Evolutionary conservation across 2,113 vertebrate species (phyloP), one percentile per base, ranked within the genome.

Genomic region (Pterocles gutturalis): DNA sequence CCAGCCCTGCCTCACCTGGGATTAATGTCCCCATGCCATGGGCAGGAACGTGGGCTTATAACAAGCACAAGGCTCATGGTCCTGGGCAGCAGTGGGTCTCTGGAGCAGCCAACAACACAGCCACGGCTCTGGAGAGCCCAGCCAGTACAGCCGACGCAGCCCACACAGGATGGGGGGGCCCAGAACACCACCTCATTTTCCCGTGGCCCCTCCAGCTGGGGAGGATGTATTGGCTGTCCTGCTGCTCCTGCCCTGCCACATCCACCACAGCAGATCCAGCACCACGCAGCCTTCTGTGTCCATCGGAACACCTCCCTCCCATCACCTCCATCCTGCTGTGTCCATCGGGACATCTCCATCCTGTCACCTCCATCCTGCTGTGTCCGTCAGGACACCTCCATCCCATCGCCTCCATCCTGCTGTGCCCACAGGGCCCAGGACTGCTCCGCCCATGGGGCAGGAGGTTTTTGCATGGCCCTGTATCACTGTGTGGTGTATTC

Each of bases 381-480:
- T 18, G 18, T 29, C 61, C 28, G 33, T 26, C 2, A 1, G 11
- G 28, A 4, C 25, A 24, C 5, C 77, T 28, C 5, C 46, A 53
- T 22, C 53, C 34, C 21, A 53, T 13, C 84, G 16, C 14, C 28
- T 83, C 5, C 38, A 53, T 29, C 14, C 54, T 28, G 57, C 6
- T 13, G 13, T 12, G 9, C 33, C 43, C 17, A 5, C 1, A 5
- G 55, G 36, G 1, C 17, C 33, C 77, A 62, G 22, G 29, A 78
- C 60, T 36, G 46, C n/a, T 41, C 41, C 34, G 72, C 24, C 65
- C 34, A 11, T 3, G 13, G 26, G 8, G 16, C 34, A 34, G 70
- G n/a, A 83, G 60, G 96, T 98, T 98, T 97, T 97, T 96, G 96
- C 29, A 80, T 2, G 2, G 81, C 80, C 2, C 3, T 81, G 45